phyloP scores from a whole-genome alignment of 2,113 vertebrate species.

The Ptyas mucosa region DNA sequence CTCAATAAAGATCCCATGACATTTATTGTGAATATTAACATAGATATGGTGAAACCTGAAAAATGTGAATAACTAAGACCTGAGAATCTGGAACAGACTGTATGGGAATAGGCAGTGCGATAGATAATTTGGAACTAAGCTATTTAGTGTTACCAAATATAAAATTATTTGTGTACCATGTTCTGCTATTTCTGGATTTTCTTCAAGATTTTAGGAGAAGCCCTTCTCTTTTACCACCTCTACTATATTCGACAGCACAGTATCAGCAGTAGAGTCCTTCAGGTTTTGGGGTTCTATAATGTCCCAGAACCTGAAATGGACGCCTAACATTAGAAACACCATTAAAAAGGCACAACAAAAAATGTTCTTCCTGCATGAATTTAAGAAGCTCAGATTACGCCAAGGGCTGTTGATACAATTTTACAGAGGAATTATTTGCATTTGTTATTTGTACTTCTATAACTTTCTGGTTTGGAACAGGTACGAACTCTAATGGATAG shows the following conservation, averaged over 20 bases:
- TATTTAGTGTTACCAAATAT: neutral
- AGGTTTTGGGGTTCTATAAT: neutral
- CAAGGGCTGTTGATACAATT: too few species aligned
- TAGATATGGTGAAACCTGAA: neutral
- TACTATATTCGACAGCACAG: neutral
- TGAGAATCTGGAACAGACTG: neutral
- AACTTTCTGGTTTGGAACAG: neutral
- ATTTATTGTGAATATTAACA: neutral
- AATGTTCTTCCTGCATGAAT: too few species aligned
- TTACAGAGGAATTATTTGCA: too few species aligned
- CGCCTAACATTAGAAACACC: too few species aligned
- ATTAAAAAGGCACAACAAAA: too few species aligned
- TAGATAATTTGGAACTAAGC: neutral
- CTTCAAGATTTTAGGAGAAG: neutral
- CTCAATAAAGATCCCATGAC: neutral
- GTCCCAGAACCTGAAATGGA: neutral
- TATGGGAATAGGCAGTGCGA: neutral
- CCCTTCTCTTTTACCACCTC: neutral
- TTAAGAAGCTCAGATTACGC: too few species aligned
- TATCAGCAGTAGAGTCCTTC: neutral
- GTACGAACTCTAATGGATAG: neutral
- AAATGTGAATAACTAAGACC: neutral
- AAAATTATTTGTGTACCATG: neutral
- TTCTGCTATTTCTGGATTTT: neutral
- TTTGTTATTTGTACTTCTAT: neutral